Conservation (phyloP, 2,888 invertebrate genomes). For the Pseudoips prasinana region DNA sequence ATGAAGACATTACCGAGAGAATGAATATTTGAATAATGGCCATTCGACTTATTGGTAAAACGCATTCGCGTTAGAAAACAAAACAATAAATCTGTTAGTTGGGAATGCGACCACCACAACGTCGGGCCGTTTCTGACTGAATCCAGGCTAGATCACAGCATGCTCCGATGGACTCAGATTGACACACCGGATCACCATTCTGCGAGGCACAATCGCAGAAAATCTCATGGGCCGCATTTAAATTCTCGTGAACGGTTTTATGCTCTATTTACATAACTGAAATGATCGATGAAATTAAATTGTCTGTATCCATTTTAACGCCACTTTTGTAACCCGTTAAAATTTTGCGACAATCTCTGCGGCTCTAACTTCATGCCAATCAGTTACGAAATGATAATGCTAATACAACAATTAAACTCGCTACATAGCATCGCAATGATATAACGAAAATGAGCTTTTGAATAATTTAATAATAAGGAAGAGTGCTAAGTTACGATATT, state of each 20-base stretch:
- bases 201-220: conserved; percentile 60
- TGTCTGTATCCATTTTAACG: conserved; percentile 59
- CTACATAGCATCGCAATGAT: conserved; percentile 41
- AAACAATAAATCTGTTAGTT: conserved; percentile 41
- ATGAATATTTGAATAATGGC: conserved; percentile 10
- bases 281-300: conserved; percentile 69
- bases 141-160: conserved; percentile 56
- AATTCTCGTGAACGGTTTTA: conserved; percentile 59
- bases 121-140: conserved; percentile 33
- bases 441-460: conserved; percentile 44
- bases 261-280: conserved; percentile 70
- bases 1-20: conserved; percentile 14
- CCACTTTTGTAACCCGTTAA: conserved; percentile 37
- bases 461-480: conserved; percentile 67
- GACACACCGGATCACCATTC: conserved; percentile 37
- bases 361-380: conserved; percentile 44
- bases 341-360: conserved; percentile 45
- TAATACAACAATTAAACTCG: conserved; percentile 47
- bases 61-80: conserved; percentile 34
- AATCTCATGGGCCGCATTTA: conserved; percentile 60
- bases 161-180: conserved; percentile 54
- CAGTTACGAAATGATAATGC: conserved; percentile 49
- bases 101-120: too few species aligned
- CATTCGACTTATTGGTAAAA: conserved; percentile 27
- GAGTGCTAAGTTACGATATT: conserved; percentile 52